Evolutionary conservation across 30 jellyfish, hydroid and myxozoan genomes (phyloP), one percentile per base, ranked within the genome.

Genomic region (Aurelia sp.): DNA sequence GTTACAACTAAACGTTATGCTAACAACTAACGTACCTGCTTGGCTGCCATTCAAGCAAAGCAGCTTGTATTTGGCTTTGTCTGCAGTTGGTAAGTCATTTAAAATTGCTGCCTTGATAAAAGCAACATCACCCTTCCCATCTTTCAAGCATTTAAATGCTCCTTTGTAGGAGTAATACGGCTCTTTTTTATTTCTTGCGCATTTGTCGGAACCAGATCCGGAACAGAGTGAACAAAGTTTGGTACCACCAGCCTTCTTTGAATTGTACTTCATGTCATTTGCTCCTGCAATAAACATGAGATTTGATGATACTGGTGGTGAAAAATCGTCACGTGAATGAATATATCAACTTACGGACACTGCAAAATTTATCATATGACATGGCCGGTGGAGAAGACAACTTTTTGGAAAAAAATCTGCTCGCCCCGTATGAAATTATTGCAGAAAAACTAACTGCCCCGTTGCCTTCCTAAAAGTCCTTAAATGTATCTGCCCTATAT

Each of bases 161-260:
- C 96, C 96, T 47, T 16, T 71, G 90, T 86, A 86, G 65, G 90
- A 89, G 60, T 65, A 86, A 53, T 86, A 86, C 17, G 96, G 82
- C 37, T 86, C 96, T 35, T 15, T 48, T 21, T 63, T 3, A 48
- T 20, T 70, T 52, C 96, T 67, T 13, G 85, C 37, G 59, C 96
- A 86, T 61, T 76, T 74, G 74, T 60, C 73, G 4, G 19, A 48
- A 10, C 89, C 90, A 6, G 27, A 4, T 47, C 96, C 96, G 11
- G 68, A 0, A 78, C 96, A 86, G 21, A 70, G 62, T 21, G 62
- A 33, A 71, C 96, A 86, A 16, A 86, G 89, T 44, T 68, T 86
- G 16, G 68, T 41, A 0, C 40, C 78, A 18, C 85, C 82, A 31
- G 44, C 33, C 33, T 74, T 66, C 18, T 48, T 27, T 33, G 62